These are phyloP conservation scores for Solea solea DNA, from an alignment of 2,113 vertebrate species.

Conservation along the genomic window DNA sequence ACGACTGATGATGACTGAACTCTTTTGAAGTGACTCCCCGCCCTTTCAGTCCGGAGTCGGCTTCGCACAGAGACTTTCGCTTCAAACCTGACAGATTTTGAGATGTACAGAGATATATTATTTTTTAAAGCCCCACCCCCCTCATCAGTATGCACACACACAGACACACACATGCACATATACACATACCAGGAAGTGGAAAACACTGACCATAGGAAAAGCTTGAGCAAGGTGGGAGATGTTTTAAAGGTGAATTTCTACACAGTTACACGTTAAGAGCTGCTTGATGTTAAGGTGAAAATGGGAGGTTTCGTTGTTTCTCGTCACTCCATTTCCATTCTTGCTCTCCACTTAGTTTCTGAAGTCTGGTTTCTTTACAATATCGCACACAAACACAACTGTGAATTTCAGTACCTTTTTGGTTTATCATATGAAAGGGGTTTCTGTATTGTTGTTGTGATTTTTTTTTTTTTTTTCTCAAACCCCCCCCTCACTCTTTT, in stretches of 20 bases:
- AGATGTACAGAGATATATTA: constrained; percentile 81
- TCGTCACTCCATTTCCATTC: constrained; percentile 71
- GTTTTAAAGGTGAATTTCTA: constrained; percentile 45
- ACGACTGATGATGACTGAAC: constrained; percentile 78
- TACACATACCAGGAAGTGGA: constrained; percentile 43
- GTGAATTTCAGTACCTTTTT: constrained; percentile 91
- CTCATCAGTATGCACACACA: background rate
- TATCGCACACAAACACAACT: constrained; percentile 85
- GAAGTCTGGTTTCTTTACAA: constrained; percentile 76
- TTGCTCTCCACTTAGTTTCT: constrained; percentile 71
- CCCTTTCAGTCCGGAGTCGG: constrained; percentile 81
- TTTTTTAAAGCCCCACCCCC: constrained; percentile 64
- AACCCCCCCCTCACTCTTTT: background rate
- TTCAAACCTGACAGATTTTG: constrained; percentile 89
- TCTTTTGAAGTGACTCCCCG: constrained; percentile 76
- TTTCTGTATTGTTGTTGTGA: constrained; percentile 31
- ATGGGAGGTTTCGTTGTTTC: constrained; percentile 80
- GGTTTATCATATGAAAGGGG: constrained; percentile 65
- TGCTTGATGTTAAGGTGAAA: constrained; percentile 56
- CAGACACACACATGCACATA: constrained; percentile 21
- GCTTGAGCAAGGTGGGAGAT: constrained; percentile 33
- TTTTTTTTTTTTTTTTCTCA: constrained; percentile 6
- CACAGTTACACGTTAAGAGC: constrained; percentile 56
- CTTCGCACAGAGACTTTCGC: constrained; percentile 88
- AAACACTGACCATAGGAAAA: constrained; percentile 32